Base-by-base conservation (phyloP, 2,888 invertebrate genomes). In the Diploptera punctata region DNA sequence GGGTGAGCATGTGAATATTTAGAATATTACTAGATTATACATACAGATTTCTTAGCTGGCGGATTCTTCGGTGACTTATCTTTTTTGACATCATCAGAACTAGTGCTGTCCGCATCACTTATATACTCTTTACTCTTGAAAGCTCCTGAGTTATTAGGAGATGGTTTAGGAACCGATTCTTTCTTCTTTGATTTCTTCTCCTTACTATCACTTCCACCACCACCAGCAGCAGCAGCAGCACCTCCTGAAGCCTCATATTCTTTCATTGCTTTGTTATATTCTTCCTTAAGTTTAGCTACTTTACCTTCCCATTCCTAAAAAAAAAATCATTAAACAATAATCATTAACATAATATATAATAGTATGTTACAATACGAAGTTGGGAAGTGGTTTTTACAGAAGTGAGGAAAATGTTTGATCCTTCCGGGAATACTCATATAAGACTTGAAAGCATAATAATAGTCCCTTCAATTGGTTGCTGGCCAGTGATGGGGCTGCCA, bases 51-150 rank as follows among this genome's bases (percentile, higher is more conserved):
- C 24, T 47, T 68, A 19, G 68, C 18, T n/a, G 43, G 43, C 26
- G 65, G 47, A 43, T 71, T 74, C 65, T 74, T 72, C 2, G 65
- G 52, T 10, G 65, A 10, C 62, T 80, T 79, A 26, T 84, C 85
- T 1, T 86, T 86, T 18, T 74, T 74, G 16, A 72, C 72, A 38
- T 87, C 88, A 24, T 87, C 89, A 9, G 90, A 90, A 10, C 80
- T 80, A 78, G 88, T 89, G 68, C 87, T 86, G 77, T 90, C 90
- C 73, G 91, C 90, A 68, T 90, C 92, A 19, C 92, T 93, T 62
- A 98, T 94, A 79, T 95, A 98, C 83, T 98, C 97, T 81, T 95
- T 97, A 81, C 97, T 97, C 81, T 95, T 97, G 82, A 93, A 96
- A 77, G 86, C 83, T n/a, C 60, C 67, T n/a, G 74, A 72, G n/a